A percentile compares a stretch with the other conserved stretches of the same genome.
These are phyloP conservation scores for Hippoglossus hippoglossus DNA, from an alignment of 2,797 vertebrate species.

Conservation along the genomic window DNA sequence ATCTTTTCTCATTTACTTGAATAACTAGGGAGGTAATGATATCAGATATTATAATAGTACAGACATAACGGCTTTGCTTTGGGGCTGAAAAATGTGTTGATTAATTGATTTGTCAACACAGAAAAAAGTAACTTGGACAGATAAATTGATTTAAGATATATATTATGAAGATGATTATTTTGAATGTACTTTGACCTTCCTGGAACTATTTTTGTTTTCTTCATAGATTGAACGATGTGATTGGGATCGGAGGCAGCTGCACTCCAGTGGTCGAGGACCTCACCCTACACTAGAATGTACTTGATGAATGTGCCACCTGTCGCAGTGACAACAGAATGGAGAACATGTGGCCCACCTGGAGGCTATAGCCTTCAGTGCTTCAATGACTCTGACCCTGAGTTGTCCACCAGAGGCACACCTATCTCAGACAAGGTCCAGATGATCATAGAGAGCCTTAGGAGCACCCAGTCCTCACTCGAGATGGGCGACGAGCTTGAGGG, in stretches of 20 bases:
- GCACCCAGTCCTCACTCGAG: slow-evolving; percentile 88
- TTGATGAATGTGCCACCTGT: slow-evolving; percentile 94
- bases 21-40: too few relatives aligned
- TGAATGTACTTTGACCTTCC: background rate
- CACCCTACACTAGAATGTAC: slow-evolving; percentile 92
- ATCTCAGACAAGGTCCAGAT: slow-evolving; percentile 92
- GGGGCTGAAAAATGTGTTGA: too few relatives aligned
- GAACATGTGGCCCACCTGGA: slow-evolving; percentile 86
- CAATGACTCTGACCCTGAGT: slow-evolving; percentile 87
- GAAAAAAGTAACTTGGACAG: too few relatives aligned
- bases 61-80: too few relatives aligned
- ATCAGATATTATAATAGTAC: too few relatives aligned
- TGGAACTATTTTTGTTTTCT: slow-evolving; percentile 17
- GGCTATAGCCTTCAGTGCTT: slow-evolving; percentile 91
- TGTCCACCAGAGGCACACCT: slow-evolving; percentile 81
- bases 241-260: slow-evolving; percentile 60
- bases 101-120: too few relatives aligned
- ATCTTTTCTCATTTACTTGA: too few relatives aligned
- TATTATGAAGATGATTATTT: slow-evolving; percentile 1
- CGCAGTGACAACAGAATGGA: slow-evolving; percentile 93
- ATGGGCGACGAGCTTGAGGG: slow-evolving; percentile 85
- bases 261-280: slow-evolving; percentile 66
- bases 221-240: slow-evolving; percentile 85
- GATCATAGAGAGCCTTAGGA: slow-evolving; percentile 93
- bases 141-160: too few relatives aligned